phyloP scores from a whole-genome alignment of 1,140 invertebrate genomes.

The Eriosoma lanigerum region DNA sequence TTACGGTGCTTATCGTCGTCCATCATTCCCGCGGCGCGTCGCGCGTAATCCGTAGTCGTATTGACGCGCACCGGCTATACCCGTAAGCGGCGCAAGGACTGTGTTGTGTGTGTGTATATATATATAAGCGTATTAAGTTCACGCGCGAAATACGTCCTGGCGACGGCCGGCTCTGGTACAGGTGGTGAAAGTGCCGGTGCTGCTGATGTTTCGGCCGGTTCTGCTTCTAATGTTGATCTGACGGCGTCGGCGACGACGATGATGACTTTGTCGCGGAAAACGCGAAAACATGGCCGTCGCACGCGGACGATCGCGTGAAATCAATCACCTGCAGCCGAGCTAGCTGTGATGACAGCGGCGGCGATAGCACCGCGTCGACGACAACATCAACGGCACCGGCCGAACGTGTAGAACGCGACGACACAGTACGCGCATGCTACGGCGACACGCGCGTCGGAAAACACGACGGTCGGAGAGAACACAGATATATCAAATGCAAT shows the following conservation, averaged over 20 bases:
- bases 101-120: too few species aligned
- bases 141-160: not conserved
- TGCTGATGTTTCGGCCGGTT: not conserved
- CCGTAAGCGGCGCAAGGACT: too few species aligned
- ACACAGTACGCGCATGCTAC: conserved; percentile 24
- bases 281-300: not conserved
- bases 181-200: not conserved
- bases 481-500: too few species aligned
- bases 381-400: not conserved
- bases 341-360: not conserved
- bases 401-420: not conserved
- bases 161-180: not conserved
- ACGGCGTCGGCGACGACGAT: not conserved
- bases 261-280: not conserved
- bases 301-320: not conserved
- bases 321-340: not conserved
- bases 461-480: too few species aligned
- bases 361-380: conserved; percentile 12
- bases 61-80: too few species aligned
- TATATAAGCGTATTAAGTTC: too few species aligned
- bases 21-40: not conserved
- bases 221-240: not conserved
- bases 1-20: conserved; percentile 13
- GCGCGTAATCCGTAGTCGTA: not conserved
- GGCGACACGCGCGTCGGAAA: not conserved